Evolutionary conservation across 1,140 invertebrate genomes (phyloP).

Genomic region (Eueides isabella): DNA sequence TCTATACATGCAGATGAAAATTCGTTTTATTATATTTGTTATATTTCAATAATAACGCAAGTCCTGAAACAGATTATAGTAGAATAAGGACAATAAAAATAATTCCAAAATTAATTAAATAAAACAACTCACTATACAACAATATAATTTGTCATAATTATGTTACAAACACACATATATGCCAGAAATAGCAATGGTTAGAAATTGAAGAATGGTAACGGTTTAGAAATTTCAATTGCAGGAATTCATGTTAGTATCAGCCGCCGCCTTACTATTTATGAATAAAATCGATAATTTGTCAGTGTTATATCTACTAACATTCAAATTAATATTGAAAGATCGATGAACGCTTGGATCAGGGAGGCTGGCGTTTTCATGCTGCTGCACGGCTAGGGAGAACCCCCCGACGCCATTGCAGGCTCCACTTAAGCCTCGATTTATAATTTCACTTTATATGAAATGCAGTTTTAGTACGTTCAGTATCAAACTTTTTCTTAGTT

Average conservation of each 20-base stretch:
- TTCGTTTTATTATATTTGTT: neutral
- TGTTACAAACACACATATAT: too few relatives aligned
- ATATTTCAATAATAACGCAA: neutral
- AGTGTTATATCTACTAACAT: neutral
- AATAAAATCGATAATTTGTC: neutral
- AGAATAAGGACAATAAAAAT: neutral
- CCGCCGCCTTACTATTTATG: neutral
- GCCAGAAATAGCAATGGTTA: too few relatives aligned
- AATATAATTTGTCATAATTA: too few relatives aligned
- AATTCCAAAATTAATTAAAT: neutral
- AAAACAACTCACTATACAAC: too few relatives aligned
- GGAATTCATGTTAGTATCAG: neutral
- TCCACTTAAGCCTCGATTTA: slow-evolving; percentile 50
- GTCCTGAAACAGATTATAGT: accelerated
- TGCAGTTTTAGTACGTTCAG: slow-evolving; percentile 39
- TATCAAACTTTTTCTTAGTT: slow-evolving; percentile 32
- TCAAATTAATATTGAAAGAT: slow-evolving; percentile 41
- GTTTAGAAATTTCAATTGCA: too few relatives aligned
- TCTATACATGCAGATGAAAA: neutral
- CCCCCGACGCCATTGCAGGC: slow-evolving; percentile 53
- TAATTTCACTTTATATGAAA: slow-evolving; percentile 55
- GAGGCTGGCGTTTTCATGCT: slow-evolving; percentile 36
- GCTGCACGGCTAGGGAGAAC: slow-evolving; percentile 37
- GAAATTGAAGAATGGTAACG: too few relatives aligned
- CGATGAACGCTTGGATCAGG: slow-evolving; percentile 36